A percentile compares a stretch with the other conserved stretches of the same genome.
These are phyloP conservation scores for Pyrrhura leucotis DNA, from an alignment of 2,797 vertebrate species.

Conservation along the genomic window DNA sequence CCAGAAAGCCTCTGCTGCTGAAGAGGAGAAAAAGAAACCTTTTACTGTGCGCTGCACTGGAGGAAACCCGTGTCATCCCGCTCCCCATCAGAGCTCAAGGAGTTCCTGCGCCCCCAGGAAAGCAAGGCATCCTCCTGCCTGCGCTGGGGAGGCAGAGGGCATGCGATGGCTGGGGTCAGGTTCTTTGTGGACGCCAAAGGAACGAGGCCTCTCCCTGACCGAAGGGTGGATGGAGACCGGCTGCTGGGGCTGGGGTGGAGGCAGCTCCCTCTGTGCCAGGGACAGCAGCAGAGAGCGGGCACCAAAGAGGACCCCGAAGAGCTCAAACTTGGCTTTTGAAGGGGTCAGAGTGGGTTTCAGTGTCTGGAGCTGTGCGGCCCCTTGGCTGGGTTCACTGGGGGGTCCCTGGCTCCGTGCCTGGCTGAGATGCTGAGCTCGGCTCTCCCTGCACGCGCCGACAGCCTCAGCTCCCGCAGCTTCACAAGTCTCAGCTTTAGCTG, in stretches of 20 bases:
- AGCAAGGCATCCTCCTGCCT: neutral
- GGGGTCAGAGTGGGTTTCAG: neutral
- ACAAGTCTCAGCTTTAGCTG: neutral
- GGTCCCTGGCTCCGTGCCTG: neutral
- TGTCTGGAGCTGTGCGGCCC: neutral
- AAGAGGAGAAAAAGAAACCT: neutral
- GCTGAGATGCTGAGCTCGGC: fast-evolving
- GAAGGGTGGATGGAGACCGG: neutral
- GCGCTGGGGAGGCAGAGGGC: too few relatives aligned
- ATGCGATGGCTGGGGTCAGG: neutral
- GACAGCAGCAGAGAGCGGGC: neutral
- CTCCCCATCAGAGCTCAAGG: neutral
- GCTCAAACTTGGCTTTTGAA: neutral
- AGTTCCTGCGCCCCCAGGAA: neutral
- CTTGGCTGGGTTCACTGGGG: neutral
- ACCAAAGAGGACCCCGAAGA: neutral
- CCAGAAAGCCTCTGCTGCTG: neutral
- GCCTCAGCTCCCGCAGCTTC: neutral
- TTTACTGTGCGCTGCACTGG: neutral
- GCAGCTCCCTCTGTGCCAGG: neutral
- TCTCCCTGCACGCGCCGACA: neutral
- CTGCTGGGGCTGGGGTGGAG: neutral
- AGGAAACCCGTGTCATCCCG: neutral
- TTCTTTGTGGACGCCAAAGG: neutral
- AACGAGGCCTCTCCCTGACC: neutral